Base-by-base conservation (phyloP, 2,797 vertebrate genomes). In the Coracias cyanogaster region DNA sequence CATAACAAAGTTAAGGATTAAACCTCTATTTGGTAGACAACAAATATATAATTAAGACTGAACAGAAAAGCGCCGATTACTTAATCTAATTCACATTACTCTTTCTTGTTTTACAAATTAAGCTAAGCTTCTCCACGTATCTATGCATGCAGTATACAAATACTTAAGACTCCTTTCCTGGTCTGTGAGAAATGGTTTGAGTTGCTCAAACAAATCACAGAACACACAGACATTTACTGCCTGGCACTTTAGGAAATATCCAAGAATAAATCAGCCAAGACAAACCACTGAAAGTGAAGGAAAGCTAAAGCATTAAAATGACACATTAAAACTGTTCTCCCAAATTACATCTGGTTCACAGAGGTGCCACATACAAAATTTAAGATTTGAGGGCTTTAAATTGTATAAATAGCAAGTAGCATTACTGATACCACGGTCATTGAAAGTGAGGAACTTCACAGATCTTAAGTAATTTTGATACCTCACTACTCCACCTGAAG, bases 331-430 rank as follows among this genome's bases (percentile, higher is more conserved):
- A 95, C 82, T 14, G 67, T 81, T 96, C 88, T 96, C 70, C 76
- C 91, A 88, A 95, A 97, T 93, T 90, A 71, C 83, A 41, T n/a
- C 41, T 19, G 82, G 96, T 94, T 94, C 95, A 92, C 77, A 89
- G 79, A 94, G 62, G 29, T 69, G 69, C 46, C 82, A 83, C 79
- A 66, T 93, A 6, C 3, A 96, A 93, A 94, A 95, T 93, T 82
- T 61, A 96, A 88, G 64, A 69, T 35, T 49, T 7, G 31, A 94
- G 41, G 6, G 6, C 45, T 78, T 88, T 78, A 31, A 89, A 78
- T 15, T 15, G 72, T 78, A 72, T 61, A 74, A 87, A 83, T 33
- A 66, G 57, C 51, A 74, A 51, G 64, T 31, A 67, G 67, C 41
- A 65, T 16, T 29, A 20, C 35, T 35, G 81, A 77, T 64, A 70